Conservation (phyloP, 2,888 invertebrate genomes). For the Isotomurus palustris region DNA sequence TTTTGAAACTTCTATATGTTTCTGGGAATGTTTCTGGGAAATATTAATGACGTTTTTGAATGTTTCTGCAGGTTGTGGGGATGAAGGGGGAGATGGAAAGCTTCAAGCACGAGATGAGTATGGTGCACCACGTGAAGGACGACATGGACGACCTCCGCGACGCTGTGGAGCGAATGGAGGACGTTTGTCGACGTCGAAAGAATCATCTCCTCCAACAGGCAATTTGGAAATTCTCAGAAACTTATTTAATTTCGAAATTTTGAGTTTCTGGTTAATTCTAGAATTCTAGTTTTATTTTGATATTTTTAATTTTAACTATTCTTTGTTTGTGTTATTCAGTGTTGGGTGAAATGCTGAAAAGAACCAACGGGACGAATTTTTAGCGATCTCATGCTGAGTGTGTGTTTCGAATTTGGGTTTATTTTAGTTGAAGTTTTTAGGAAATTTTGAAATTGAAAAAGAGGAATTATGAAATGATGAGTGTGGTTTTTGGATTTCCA, state of each 20-base stretch:
- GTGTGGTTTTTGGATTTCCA: slow-evolving; percentile 55
- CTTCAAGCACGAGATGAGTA: slow-evolving; percentile 88
- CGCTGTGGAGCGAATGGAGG: slow-evolving; percentile 86
- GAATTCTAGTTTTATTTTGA: not conserved
- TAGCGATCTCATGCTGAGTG: no score
- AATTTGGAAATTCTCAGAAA: slow-evolving; percentile 31
- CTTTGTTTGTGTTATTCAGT: not conserved
- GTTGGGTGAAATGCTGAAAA: no score
- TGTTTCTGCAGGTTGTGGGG: slow-evolving; percentile 50
- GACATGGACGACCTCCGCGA: slow-evolving; percentile 89
- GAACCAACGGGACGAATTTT: not conserved
- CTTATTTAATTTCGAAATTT: not conserved
- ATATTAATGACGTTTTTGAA: not conserved
- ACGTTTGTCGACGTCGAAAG: slow-evolving; percentile 84
- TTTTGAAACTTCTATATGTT: not conserved
- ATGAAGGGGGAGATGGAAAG: slow-evolving; percentile 92
- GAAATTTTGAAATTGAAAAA: no score
- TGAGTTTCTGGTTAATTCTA: not conserved
- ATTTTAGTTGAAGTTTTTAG: no score
- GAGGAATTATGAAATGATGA: no score
- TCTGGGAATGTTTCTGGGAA: not conserved
- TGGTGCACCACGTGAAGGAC: slow-evolving; percentile 90
- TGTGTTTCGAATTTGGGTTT: no score
- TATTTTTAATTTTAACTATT: not conserved
- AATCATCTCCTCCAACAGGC: slow-evolving; percentile 89